Conservation (phyloP, 2,113 vertebrate species). For the Craseonycteris thonglongyai region DNA sequence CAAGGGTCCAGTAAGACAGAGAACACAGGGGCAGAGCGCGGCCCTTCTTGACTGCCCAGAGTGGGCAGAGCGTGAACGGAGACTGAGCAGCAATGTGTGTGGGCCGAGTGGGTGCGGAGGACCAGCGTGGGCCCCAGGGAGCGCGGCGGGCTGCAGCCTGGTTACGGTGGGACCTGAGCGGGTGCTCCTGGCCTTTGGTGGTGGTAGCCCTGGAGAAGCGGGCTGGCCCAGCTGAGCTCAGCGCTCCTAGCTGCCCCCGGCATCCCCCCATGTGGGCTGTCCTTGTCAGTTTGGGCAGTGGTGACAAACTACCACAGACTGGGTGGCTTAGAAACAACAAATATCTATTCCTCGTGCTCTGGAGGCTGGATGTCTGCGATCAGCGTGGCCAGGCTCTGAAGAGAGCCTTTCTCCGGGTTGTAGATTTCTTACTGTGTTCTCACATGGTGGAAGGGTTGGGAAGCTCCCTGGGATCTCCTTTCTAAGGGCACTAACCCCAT, state of each 20-base stretch:
- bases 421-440: not conserved
- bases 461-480: not conserved
- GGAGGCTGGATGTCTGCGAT: not conserved
- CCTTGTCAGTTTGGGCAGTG: too few relatives aligned
- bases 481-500: not conserved
- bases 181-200: rapidly evolving
- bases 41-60: not conserved
- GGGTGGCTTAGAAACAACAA: not conserved
- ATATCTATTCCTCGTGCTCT: not conserved
- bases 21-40: not conserved
- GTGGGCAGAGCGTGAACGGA: not conserved
- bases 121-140: not conserved
- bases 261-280: not conserved
- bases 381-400: rapidly evolving
- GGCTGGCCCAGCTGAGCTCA: not conserved
- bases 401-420: not conserved
- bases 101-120: too few relatives aligned
- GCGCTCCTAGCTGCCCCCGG: not conserved
- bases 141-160: not conserved
- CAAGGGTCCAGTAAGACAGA: not conserved
- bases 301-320: not conserved
- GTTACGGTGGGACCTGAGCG: rapidly evolving
- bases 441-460: not conserved
- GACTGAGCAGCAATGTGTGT: not conserved
- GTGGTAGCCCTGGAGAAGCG: not conserved